Evolutionary conservation across 2,113 vertebrate genomes (phyloP).

Genomic region (Pseudorasbora parva): DNA sequence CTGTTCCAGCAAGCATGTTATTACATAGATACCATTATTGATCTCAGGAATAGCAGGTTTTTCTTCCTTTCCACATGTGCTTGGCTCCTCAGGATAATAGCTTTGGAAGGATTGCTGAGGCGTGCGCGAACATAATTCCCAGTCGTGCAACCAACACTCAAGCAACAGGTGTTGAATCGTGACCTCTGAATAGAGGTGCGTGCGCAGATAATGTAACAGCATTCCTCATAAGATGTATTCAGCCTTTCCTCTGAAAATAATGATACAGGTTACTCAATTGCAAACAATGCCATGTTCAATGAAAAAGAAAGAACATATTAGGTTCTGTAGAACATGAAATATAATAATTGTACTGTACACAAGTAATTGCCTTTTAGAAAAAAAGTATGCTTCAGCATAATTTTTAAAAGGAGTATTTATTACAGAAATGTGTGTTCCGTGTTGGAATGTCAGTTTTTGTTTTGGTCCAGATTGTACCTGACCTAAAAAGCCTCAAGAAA

Average conservation of each 20-base stretch:
- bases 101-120: constrained; percentile 48
- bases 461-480: too few relatives aligned
- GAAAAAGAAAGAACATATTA: constrained; percentile 27
- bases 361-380: too few relatives aligned
- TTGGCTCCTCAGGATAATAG: constrained; percentile 49
- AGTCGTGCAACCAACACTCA: constrained; percentile 25
- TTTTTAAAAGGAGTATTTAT: too few relatives aligned
- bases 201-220: constrained; percentile 12
- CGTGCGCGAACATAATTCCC: constrained; percentile 42
- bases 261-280: neutral
- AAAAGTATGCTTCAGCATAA: too few relatives aligned
- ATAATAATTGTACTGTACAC: neutral
- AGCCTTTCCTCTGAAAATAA: constrained; percentile 12
- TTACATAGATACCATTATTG: neutral
- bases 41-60: constrained; percentile 12
- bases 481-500: too few relatives aligned
- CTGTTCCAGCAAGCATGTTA: constrained; percentile 16
- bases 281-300: neutral
- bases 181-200: constrained; percentile 27
- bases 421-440: too few relatives aligned
- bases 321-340: neutral
- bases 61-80: constrained; percentile 15
- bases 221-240: neutral
- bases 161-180: constrained; percentile 45
- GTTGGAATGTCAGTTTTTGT: too few relatives aligned